Percentiles rank a stretch among this genome's conserved stretches.
phyloP scores from a whole-genome alignment of 1,140 invertebrate genomes.

The Acyrthosiphon pisum region DNA sequence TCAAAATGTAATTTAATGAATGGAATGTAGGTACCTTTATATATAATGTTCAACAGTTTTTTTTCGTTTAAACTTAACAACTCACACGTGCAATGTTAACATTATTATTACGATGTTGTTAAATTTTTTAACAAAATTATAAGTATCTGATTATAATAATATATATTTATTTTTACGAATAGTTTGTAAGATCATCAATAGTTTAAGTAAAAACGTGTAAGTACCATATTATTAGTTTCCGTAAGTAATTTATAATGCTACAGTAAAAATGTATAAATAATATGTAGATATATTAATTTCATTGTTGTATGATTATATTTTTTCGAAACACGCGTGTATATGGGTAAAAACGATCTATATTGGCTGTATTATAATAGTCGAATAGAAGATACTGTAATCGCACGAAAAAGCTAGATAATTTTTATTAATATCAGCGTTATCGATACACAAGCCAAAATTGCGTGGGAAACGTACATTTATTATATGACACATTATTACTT shows the following conservation, averaged over 20 bases:
- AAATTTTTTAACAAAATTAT: conserved; percentile 20
- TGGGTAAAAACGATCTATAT: background rate
- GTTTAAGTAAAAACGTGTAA: background rate
- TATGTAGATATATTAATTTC: background rate
- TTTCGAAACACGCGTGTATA: conserved; percentile 14
- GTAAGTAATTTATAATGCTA: background rate
- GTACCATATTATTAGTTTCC: background rate
- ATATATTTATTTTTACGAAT: background rate
- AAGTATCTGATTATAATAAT: background rate
- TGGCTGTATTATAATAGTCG: background rate
- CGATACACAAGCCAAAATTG: background rate
- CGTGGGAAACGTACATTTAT: background rate
- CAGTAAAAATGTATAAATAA: background rate
- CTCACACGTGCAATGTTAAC: conserved; percentile 44
- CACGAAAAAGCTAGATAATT: background rate
- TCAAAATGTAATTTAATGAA: background rate
- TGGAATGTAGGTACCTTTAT: background rate
- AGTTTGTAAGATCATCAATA: background rate
- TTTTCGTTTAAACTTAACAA: conserved; percentile 49
- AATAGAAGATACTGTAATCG: background rate
- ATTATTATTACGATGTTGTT: conserved; percentile 50
- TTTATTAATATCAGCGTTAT: background rate
- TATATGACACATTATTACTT: background rate
- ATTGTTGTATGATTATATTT: background rate
- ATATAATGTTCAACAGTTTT: background rate